Conservation (phyloP, 1,140 invertebrate genomes). For the Mya arenaria region DNA sequence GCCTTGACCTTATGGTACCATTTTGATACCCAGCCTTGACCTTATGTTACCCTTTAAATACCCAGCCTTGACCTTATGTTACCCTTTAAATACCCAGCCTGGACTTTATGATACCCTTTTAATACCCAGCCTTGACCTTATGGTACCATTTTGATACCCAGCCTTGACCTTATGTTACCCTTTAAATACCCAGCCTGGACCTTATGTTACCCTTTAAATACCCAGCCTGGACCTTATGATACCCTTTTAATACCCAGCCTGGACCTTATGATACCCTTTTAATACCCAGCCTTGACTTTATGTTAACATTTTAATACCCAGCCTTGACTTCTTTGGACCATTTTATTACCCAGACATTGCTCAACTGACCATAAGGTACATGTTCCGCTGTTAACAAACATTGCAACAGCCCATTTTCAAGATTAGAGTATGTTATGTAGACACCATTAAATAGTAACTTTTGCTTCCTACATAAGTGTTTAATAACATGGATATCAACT, state of each 20-base stretch:
- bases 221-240: background rate
- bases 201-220: background rate
- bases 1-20: background rate
- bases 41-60: background rate
- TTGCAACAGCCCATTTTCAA: too few species aligned
- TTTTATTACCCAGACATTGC: background rate
- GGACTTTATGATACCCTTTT: background rate
- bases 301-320: slow-evolving; percentile 77
- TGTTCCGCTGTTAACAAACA: too few species aligned
- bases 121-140: background rate
- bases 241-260: background rate
- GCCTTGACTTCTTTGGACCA: slow-evolving; percentile 83
- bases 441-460: too few species aligned
- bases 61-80: background rate
- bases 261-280: background rate
- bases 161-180: background rate
- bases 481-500: too few species aligned
- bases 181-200: background rate
- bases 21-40: background rate
- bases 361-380: background rate
- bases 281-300: background rate
- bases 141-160: background rate
- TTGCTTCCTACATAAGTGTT: too few species aligned
- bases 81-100: background rate
- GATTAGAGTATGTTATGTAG: too few species aligned